phyloP scores from a whole-genome alignment of 23 tunicate species.

The Diplosoma virens region DNA sequence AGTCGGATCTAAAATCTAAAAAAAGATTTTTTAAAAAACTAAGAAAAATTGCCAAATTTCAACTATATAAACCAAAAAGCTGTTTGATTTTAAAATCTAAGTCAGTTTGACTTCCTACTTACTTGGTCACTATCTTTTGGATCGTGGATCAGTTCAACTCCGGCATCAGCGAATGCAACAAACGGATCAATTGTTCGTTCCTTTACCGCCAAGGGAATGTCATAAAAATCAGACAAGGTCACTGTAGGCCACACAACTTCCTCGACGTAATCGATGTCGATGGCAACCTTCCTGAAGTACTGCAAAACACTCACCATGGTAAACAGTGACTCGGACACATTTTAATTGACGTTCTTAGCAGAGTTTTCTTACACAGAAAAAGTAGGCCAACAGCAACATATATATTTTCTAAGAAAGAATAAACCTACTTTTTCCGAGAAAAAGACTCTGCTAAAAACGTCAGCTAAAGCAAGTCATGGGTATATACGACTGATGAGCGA shows the following conservation, averaged over 20 bases:
- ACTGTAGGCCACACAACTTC: conserved; percentile 42
- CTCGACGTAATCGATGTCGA: conserved; percentile 54
- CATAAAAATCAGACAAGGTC: conserved; percentile 22
- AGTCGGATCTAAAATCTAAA: conserved; percentile 61
- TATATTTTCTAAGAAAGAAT: too few relatives aligned
- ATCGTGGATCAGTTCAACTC: conserved; percentile 27
- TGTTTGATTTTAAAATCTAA: background rate
- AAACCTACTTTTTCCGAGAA: too few relatives aligned
- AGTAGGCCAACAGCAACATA: too few relatives aligned
- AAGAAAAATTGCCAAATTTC: background rate
- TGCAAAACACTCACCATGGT: conserved; percentile 1
- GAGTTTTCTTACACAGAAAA: too few relatives aligned
- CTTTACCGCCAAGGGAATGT: conserved; percentile 16
- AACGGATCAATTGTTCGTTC: conserved; percentile 31
- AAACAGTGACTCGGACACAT: too few relatives aligned
- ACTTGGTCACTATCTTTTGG: conserved; percentile 32
- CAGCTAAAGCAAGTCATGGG: too few relatives aligned
- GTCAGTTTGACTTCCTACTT: background rate
- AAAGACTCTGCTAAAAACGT: too few relatives aligned
- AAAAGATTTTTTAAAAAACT: background rate
- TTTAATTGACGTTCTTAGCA: too few relatives aligned
- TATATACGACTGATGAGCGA: too few relatives aligned
- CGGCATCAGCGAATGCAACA: conserved; percentile 40
- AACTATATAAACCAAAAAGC: background rate
- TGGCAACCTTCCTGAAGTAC: conserved; percentile 30